phyloP scores from a whole-genome alignment of 2,797 vertebrate species.

The Falco berigora region DNA sequence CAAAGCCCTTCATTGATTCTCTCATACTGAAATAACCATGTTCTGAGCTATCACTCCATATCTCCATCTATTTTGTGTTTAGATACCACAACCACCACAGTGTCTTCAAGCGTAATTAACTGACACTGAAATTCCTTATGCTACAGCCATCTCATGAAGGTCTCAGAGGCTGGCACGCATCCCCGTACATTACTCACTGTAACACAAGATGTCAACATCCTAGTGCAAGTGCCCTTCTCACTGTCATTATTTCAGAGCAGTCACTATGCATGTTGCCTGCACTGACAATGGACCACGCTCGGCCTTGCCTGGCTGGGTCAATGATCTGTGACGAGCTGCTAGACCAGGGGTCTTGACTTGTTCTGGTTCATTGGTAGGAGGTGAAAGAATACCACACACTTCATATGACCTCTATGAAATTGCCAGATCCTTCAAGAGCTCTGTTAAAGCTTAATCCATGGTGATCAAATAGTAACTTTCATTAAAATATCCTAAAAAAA shows the following conservation, averaged over 20 bases:
- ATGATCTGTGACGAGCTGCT: neutral
- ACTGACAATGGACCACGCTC: neutral
- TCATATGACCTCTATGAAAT: neutral
- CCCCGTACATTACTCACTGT: neutral
- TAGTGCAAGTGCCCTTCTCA: neutral
- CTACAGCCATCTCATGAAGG: neutral
- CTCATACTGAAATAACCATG: neutral
- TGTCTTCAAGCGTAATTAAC: slow-evolving; percentile 5
- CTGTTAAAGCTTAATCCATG: neutral
- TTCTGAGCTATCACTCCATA: neutral
- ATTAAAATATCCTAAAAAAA: neutral
- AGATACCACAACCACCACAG: neutral
- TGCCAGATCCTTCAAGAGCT: neutral
- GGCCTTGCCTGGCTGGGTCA: neutral
- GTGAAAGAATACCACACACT: neutral
- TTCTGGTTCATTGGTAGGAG: neutral
- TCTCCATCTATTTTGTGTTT: neutral
- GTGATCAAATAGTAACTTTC: neutral
- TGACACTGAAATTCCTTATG: neutral
- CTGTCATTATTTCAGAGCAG: neutral
- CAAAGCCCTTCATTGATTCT: neutral
- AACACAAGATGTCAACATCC: neutral
- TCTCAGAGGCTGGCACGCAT: neutral
- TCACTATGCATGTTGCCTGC: neutral
- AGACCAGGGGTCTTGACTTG: neutral